Conservation (phyloP, 2,113 vertebrate species). For the Callipepla californica region DNA sequence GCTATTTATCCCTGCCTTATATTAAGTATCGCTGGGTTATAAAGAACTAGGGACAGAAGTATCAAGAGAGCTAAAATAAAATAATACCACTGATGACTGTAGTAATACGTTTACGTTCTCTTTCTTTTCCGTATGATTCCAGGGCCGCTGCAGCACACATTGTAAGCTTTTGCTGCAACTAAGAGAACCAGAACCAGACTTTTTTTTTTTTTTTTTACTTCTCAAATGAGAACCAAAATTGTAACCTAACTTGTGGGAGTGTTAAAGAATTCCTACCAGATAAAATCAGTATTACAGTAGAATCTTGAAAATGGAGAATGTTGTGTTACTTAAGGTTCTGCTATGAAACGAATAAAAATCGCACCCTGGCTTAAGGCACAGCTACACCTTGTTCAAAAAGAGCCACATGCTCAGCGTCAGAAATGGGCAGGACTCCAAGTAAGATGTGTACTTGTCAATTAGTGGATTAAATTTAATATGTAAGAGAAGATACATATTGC, state of each 20-base stretch:
- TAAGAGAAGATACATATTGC: slow-evolving; percentile 1
- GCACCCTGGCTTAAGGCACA: background rate
- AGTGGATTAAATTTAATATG: background rate
- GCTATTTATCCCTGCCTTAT: background rate
- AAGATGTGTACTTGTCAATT: slow-evolving; percentile 27
- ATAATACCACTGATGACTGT: background rate
- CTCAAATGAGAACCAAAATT: slow-evolving; percentile 23
- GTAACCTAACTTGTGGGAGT: background rate
- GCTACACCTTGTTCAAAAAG: slow-evolving; percentile 4
- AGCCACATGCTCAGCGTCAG: slow-evolving; percentile 28
- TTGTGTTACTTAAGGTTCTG: background rate
- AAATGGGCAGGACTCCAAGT: slow-evolving; percentile 2
- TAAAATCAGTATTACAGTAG: slow-evolving; percentile 1
- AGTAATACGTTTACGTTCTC: background rate
- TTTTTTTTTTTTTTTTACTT: background rate
- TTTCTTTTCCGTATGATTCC: slow-evolving; percentile 4
- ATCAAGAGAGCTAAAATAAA: slow-evolving; percentile 14
- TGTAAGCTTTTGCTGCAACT: background rate
- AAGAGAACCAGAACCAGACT: background rate
- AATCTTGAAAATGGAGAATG: background rate
- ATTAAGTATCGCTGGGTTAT: background rate
- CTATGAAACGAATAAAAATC: background rate
- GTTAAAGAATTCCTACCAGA: background rate
- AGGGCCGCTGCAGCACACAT: background rate
- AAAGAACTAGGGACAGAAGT: slow-evolving; percentile 23